phyloP scores from a whole-genome alignment of 1,140 invertebrate species.

The Aphaenogaster rudis region DNA sequence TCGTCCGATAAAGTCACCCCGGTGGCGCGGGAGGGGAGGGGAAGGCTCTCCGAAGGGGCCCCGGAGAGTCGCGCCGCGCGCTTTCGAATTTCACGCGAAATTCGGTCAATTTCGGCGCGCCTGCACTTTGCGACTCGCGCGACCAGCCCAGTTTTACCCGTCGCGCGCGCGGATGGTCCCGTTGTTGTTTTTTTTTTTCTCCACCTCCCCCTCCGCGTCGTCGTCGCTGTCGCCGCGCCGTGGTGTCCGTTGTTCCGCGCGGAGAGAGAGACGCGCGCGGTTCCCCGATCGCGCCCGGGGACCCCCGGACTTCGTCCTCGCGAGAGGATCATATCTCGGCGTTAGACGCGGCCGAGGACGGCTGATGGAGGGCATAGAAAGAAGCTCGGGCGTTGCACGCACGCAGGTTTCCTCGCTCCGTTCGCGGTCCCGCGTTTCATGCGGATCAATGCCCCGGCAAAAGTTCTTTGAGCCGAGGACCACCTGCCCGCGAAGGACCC shows the following conservation, averaged over 20 bases:
- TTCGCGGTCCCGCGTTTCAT: slow-evolving; percentile 76
- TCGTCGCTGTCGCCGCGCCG: neutral
- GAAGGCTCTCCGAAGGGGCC: slow-evolving; percentile 25
- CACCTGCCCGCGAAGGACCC: slow-evolving; percentile 85
- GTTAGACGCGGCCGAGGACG: slow-evolving; percentile 38
- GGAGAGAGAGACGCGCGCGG: neutral
- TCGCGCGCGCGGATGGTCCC: slow-evolving; percentile 11
- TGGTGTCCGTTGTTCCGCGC: slow-evolving; percentile 9
- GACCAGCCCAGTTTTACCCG: slow-evolving; percentile 30
- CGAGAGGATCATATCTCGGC: neutral
- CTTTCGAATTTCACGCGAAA: slow-evolving; percentile 77
- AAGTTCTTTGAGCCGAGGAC: slow-evolving; percentile 86
- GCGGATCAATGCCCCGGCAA: slow-evolving; percentile 87
- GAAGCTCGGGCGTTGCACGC: slow-evolving; percentile 41
- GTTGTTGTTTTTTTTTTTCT: slow-evolving; percentile 34
- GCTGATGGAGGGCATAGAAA: slow-evolving; percentile 45
- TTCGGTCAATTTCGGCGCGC: slow-evolving; percentile 63
- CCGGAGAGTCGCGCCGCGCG: slow-evolving; percentile 47
- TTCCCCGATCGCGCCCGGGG: slow-evolving; percentile 23
- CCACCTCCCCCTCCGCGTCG: neutral
- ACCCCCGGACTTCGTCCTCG: slow-evolving; percentile 4
- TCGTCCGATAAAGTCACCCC: slow-evolving; percentile 70
- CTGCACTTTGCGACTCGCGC: slow-evolving; percentile 45
- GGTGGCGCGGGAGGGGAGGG: slow-evolving; percentile 35
- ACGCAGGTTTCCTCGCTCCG: slow-evolving; percentile 59